Conservation (phyloP, 2,113 vertebrate genomes). For the Amblyopsis rosae region DNA sequence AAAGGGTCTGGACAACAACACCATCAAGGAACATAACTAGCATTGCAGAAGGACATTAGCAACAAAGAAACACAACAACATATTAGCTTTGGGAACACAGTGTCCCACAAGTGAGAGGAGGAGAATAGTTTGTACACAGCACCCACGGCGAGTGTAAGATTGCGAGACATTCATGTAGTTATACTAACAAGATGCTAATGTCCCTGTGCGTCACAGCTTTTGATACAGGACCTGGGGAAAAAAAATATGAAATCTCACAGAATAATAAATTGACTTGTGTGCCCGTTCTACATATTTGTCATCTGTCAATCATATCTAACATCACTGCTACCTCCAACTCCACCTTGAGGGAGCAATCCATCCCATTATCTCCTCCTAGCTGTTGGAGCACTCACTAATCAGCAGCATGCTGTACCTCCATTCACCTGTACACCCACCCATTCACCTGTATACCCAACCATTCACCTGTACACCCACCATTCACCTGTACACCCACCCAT, state of each 20-base stretch:
- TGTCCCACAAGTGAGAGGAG: background rate
- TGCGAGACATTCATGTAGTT: too few species aligned
- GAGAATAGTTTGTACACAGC: background rate
- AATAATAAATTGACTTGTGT: too few species aligned
- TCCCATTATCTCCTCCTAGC: background rate
- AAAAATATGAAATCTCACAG: too few species aligned
- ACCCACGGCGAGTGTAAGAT: too few species aligned
- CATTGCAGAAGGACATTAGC: background rate
- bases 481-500: background rate
- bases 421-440: background rate
- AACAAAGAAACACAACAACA: background rate
- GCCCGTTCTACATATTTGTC: too few species aligned
- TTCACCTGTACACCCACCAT: background rate
- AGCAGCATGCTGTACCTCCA: background rate
- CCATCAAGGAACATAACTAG: conserved; percentile 79
- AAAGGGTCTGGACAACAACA: conserved; percentile 87
- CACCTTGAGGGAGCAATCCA: background rate
- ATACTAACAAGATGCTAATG: too few species aligned
- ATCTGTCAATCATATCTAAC: too few species aligned
- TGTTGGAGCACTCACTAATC: background rate
- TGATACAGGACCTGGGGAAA: too few species aligned
- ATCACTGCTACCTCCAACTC: background rate
- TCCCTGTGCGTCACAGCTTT: too few species aligned
- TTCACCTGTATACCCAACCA: background rate
- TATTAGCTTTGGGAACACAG: background rate